phyloP scores from a whole-genome alignment of 2,797 vertebrate genomes.

The Lacerta agilis region DNA sequence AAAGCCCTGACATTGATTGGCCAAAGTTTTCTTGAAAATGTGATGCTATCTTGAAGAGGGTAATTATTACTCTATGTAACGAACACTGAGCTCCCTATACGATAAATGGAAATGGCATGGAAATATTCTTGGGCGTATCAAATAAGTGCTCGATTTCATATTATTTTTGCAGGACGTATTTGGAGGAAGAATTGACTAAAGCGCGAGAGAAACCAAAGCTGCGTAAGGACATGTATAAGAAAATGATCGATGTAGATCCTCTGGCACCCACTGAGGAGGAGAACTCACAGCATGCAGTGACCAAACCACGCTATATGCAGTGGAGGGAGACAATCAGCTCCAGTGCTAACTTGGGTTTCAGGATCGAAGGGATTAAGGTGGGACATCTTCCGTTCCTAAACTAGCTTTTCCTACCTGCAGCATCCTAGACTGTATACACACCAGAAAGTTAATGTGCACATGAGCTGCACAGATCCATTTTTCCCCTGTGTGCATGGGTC shows the following conservation, averaged over 20 bases:
- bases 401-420: conserved; percentile 5
- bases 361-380: conserved; percentile 98
- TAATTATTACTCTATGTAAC: not conserved
- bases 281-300: conserved; percentile 87
- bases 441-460: too few species aligned
- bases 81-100: not conserved
- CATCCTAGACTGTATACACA: not conserved
- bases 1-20: not conserved
- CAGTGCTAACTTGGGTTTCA: conserved; percentile 94
- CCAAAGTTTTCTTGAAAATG: not conserved
- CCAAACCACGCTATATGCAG: conserved; percentile 98
- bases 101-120: not conserved
- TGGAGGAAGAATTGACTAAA: conserved; percentile 95
- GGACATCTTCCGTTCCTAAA: not conserved
- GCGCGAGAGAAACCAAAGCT: conserved; percentile 92
- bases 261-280: conserved; percentile 90
- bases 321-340: conserved; percentile 98
- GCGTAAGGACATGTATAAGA: conserved; percentile 95
- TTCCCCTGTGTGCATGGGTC: too few species aligned
- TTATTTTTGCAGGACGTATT: conserved; percentile 86
- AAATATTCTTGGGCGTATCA: not conserved
- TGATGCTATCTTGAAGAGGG: not conserved
- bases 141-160: conserved; percentile 11
- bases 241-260: conserved; percentile 95
- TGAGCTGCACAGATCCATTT: too few species aligned